Evolutionary conservation across 1,140 invertebrate genomes (phyloP).

Genomic region (Mycetomoellerius zeteki): DNA sequence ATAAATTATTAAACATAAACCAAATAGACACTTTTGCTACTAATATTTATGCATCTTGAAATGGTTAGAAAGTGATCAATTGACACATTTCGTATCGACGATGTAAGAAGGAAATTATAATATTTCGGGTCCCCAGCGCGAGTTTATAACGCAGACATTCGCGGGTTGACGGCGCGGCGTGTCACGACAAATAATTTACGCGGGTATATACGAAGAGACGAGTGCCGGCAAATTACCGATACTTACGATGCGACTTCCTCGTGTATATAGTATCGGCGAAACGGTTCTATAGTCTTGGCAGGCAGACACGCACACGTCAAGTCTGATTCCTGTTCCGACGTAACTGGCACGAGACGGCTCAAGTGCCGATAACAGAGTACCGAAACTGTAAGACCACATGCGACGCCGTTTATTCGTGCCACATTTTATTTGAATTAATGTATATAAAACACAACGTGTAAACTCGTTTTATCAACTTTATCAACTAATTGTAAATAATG

Average conservation of each 20-base stretch:
- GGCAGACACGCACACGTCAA: constrained; percentile 6
- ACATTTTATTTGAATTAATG: constrained; percentile 10
- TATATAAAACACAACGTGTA: not conserved
- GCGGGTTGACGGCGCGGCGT: not conserved
- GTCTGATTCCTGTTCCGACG: constrained; percentile 22
- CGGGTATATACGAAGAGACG: not conserved
- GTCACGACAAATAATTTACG: constrained; percentile 53
- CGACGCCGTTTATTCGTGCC: constrained; percentile 27
- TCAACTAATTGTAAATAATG: too few relatives aligned
- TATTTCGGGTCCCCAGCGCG: constrained; percentile 7
- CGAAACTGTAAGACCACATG: constrained; percentile 37
- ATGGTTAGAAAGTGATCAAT: not conserved
- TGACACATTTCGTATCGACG: not conserved
- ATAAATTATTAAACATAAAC: not conserved
- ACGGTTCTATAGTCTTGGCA: not conserved
- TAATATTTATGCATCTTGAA: not conserved
- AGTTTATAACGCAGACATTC: not conserved
- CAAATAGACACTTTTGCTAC: too few relatives aligned
- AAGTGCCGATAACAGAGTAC: constrained; percentile 36
- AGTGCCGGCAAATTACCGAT: constrained; percentile 47
- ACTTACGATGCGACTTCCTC: constrained; percentile 45
- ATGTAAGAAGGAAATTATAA: constrained; percentile 16
- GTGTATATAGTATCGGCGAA: constrained; percentile 13
- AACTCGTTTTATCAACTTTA: constrained; percentile 18
- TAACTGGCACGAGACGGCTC: constrained; percentile 33